Base-by-base conservation (phyloP, 2,113 vertebrate species). In the Fregetta grallaria region DNA sequence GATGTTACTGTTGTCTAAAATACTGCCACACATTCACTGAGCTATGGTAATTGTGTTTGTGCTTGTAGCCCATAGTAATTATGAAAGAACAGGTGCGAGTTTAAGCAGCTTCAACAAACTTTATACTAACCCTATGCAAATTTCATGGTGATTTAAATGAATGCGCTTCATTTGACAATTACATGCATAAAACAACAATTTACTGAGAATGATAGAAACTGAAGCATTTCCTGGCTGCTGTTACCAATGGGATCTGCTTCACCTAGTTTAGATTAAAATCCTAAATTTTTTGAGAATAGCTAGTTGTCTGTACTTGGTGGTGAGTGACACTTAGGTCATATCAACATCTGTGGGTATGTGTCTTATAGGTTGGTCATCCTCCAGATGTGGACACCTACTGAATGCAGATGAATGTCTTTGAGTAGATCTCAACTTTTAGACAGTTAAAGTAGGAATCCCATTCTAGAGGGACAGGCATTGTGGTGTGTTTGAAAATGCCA, bases 261-360 rank as follows among this genome's bases (percentile, higher is more conserved):
- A 58, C 8, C 3, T 62, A 15, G 13, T 61, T 89, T 55, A 76
- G 17, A 50, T 63, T 68, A 55, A 50, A 36, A 19, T 58, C 5
- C 7, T 36, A 26, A 10, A 6, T n/a, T 63, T 63, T 29, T 38
- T 62, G 6, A 40, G 13, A 27, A 40, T 74, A 34, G 6, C 7
- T 58, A 3, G 2, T 52, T 45, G 30, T 38, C 45, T 62, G 36
- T 66, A 32, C 27, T 62, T 61, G 22, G 5, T 36, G 21, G 15
- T 65, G n/a, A 65, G 63, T 21, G 18, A 25, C 9, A 25, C 14
- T 49, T 81, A 20, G 40, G 7, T 86, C 55, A 8, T 23, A 63
- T 16, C 32, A 56, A 3, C 15, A 5, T 47, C 15, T 66, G 16
- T 30, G 10, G 10, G 16, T 68, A 19, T 1, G 0, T 23, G 10